Evolutionary conservation across 2,797 vertebrate species (phyloP).

Genomic region (Heterohyrax brucei): DNA sequence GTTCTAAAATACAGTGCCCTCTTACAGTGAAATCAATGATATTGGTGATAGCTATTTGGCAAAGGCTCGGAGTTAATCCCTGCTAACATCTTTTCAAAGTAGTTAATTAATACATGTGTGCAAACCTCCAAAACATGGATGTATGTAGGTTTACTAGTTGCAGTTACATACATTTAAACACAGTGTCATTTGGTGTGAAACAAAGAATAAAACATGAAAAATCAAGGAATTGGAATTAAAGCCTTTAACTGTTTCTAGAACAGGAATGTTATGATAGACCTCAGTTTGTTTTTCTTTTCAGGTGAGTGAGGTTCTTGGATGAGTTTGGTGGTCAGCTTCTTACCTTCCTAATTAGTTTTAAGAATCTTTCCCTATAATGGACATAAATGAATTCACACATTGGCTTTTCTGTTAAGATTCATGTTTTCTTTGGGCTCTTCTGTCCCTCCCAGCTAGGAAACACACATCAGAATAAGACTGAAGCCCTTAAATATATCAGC

Average conservation of each 20-base stretch:
- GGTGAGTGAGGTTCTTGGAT: neutral
- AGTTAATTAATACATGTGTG: constrained; percentile 74
- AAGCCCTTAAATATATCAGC: neutral
- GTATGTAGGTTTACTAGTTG: constrained; percentile 60
- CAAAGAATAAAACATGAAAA: constrained; percentile 75
- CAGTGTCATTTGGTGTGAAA: constrained; percentile 75
- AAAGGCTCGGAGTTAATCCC: constrained; percentile 76
- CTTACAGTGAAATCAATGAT: constrained; percentile 78
- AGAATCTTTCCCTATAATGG: constrained; percentile 31
- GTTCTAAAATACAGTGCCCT: constrained; percentile 69
- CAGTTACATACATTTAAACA: constrained; percentile 39
- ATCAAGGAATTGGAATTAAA: constrained; percentile 44
- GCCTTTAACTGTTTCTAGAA: constrained; percentile 57
- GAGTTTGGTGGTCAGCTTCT: neutral
- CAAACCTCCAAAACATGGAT: neutral
- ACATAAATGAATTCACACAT: neutral
- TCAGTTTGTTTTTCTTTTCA: constrained; percentile 60
- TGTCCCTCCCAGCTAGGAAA: neutral
- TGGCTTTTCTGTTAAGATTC: neutral
- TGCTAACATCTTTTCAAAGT: constrained; percentile 77
- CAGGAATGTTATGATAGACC: neutral
- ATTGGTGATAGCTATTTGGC: constrained; percentile 79
- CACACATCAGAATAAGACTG: neutral
- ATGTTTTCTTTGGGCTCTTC: constrained; percentile 21
- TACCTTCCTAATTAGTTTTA: constrained; percentile 50